A percentile compares a stretch with the other conserved stretches of the same genome.
Conservation (phyloP, 2,797 vertebrate genomes). For the Vultur gryphus region DNA sequence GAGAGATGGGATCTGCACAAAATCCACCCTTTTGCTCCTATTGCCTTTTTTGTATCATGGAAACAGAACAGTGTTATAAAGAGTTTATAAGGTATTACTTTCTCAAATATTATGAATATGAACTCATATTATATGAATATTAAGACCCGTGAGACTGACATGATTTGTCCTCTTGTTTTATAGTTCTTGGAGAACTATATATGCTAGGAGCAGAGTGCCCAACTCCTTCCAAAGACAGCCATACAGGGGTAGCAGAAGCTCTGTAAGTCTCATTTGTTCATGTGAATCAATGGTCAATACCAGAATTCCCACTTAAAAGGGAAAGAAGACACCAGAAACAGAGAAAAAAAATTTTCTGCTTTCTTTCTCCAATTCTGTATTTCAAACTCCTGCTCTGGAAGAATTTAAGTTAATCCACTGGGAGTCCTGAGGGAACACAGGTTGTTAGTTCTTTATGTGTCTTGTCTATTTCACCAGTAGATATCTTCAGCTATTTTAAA, state of each 20-base stretch:
- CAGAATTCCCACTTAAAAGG: not conserved
- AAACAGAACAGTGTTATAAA: not conserved
- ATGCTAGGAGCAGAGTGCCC: not conserved
- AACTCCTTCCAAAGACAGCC: not conserved
- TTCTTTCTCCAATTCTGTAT: not conserved
- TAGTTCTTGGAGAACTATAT: not conserved
- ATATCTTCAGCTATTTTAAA: not conserved
- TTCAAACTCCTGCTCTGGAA: not conserved
- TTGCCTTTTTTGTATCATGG: not conserved
- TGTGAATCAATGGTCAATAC: not conserved
- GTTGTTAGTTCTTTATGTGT: not conserved
- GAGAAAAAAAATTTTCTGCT: not conserved
- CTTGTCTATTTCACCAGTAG: not conserved
- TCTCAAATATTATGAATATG: not conserved
- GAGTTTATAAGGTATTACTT: not conserved
- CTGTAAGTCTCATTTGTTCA: not conserved
- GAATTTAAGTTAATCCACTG: not conserved
- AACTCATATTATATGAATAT: not conserved
- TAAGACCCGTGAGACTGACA: not conserved
- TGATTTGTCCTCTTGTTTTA: not conserved
- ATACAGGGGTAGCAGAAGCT: not conserved
- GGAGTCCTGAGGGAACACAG: not conserved
- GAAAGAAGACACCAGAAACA: not conserved
- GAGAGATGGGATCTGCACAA: not conserved
- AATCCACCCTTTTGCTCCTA: fast-evolving